A percentile compares a stretch with the other conserved stretches of the same genome.
Conservation (phyloP, 2,113 vertebrate species). For the Pipra filicauda region DNA sequence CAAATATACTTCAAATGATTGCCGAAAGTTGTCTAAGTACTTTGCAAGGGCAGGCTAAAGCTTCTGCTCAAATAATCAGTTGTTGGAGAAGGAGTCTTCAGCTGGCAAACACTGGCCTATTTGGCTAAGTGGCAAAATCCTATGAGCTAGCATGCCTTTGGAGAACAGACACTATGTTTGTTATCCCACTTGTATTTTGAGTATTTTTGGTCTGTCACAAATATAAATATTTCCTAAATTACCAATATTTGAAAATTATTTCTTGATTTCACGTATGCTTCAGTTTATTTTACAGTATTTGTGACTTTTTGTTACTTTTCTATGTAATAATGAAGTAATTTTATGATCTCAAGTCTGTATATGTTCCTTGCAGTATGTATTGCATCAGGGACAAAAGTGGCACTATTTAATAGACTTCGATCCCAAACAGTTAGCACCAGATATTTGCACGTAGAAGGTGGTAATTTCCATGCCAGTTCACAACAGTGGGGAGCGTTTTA, state of each 20-base stretch:
- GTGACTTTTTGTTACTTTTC: not conserved
- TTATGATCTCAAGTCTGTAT: conserved; percentile 51
- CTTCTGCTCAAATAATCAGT: not conserved
- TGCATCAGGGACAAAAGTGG: conserved; percentile 98
- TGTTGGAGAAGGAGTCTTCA: not conserved
- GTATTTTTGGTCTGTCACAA: not conserved
- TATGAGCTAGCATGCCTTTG: not conserved
- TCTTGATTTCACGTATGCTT: not conserved
- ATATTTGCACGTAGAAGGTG: conserved; percentile 98
- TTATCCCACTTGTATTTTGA: not conserved
- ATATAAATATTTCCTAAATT: not conserved
- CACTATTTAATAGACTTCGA: conserved; percentile 96
- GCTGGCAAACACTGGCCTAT: not conserved
- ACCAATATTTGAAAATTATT: not conserved
- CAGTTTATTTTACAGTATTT: not conserved
- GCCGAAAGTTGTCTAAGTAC: not conserved
- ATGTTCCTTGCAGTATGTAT: conserved; percentile 90
- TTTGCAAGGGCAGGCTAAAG: not conserved
- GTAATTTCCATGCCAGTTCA: conserved; percentile 98
- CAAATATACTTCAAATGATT: not conserved
- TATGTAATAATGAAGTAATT: not conserved
- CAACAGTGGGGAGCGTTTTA: conserved; percentile 99
- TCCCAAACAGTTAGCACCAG: conserved; percentile 99
- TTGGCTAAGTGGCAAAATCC: not conserved
- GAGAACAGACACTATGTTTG: not conserved